Percentiles rank a stretch among this genome's conserved stretches.
These are phyloP conservation scores for Pluvianellus socialis DNA, from an alignment of 2,113 vertebrate genomes.

Conservation along the genomic window DNA sequence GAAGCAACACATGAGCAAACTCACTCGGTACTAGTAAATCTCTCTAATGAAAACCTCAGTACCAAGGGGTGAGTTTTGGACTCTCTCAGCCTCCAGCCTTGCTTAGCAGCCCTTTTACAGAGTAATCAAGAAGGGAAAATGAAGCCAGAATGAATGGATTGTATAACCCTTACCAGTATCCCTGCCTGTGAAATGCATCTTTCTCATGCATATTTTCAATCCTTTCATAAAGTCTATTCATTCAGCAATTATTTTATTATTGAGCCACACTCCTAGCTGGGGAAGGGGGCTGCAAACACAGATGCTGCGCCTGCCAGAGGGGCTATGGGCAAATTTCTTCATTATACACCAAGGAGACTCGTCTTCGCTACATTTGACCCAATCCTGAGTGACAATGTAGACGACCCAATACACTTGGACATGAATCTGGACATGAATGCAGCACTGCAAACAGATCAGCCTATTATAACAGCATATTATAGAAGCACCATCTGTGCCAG, in stretches of 20 bases:
- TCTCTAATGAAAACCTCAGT: background rate
- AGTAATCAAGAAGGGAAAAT: background rate
- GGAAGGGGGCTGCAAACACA: background rate
- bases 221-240: background rate
- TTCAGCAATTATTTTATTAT: background rate
- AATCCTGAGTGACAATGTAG: background rate
- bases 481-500: conserved; percentile 55
- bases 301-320: background rate
- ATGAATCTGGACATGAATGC: background rate
- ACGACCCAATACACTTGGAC: background rate
- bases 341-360: background rate
- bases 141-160: background rate
- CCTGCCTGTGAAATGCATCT: background rate
- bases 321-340: background rate
- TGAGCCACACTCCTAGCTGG: background rate
- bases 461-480: conserved; percentile 7
- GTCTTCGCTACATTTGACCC: background rate
- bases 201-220: background rate
- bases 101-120: background rate
- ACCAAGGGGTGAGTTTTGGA: background rate
- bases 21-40: background rate
- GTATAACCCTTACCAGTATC: background rate
- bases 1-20: background rate
- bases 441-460: conserved; percentile 4
- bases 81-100: background rate